phyloP scores from a whole-genome alignment of 2,888 invertebrate genomes.

The Mamestra brassicae region DNA sequence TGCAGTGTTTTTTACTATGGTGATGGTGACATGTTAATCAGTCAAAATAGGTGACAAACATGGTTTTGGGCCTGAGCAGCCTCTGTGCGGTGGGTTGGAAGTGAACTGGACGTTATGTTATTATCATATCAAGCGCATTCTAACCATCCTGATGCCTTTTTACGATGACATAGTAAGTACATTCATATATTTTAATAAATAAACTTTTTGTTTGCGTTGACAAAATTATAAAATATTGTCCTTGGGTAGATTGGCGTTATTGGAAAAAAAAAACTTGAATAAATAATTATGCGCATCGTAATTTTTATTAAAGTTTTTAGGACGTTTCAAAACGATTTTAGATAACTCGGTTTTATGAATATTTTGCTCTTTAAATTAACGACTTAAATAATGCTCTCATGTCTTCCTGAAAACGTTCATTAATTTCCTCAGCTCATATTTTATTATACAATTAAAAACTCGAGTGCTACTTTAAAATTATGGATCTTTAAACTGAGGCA shows the following conservation, averaged over 20 bases:
- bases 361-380: background rate
- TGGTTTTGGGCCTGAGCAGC: constrained; percentile 70
- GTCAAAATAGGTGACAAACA: constrained; percentile 82
- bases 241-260: background rate
- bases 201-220: background rate
- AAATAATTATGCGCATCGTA: background rate
- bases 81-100: constrained; percentile 77
- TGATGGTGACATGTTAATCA: constrained; percentile 70
- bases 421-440: background rate
- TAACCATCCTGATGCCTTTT: constrained; percentile 86
- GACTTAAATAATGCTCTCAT: background rate
- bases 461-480: background rate
- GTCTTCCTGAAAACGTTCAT: background rate
- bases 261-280: background rate
- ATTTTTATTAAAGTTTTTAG: background rate
- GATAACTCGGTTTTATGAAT: background rate
- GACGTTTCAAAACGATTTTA: background rate
- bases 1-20: constrained; percentile 64
- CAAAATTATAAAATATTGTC: background rate
- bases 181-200: background rate
- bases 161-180: constrained; percentile 88
- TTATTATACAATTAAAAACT: background rate
- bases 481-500: background rate
- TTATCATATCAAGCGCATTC: constrained; percentile 79
- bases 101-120: constrained; percentile 87